Base-by-base conservation (phyloP, 2,797 vertebrate species). In the Argyrosomus regius region DNA sequence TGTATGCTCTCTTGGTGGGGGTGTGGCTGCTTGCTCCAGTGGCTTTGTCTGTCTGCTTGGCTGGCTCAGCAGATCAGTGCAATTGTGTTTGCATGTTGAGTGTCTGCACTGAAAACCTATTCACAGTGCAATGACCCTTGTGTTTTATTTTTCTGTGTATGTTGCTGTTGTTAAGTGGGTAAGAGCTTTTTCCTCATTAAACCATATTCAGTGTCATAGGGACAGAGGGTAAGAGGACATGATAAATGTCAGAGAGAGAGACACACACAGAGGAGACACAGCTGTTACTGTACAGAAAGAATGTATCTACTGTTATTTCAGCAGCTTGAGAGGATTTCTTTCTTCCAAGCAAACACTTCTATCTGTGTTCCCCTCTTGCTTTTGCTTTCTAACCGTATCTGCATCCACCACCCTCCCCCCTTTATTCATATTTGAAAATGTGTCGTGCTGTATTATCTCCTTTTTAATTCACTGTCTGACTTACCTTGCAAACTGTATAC, bases 21-120 rank as follows among this genome's bases (percentile, higher is more conserved):
- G 77, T 77, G 80, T 87, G 81, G 80, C 75, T 75, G 60, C 74
- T 80, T 80, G 83, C 82, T 80, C 54, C 65, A 87, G 72, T 72
- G 81, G 69, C 86, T 86, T 84, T 90, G 75, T 82, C 66, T 70
- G 71, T 83, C 53, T 89, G 87, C 86, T 84, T 82, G 88, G 81
- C 83, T 82, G 52, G 68, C 56, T 86, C 68, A 72, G 83, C 57
- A 83, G 60, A 85, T 89, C 68, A 75, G 69, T 84, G 82, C 77
- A 87, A 72, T 80, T 83, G 81, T 78, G 84, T 89, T 86, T 91
- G 67, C 70, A 82, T 89, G 79, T 66, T 7, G 31, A 69, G 59
- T 80, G 71, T 85, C 78, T 85, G 61, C 58, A 60, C 56, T 68
- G 43, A 53, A 67, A 73, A 71, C 77, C 24, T 22, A 67, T 68